Evolutionary conservation across 2,888 invertebrate genomes (phyloP).

Genomic region (Cheilosia pagana): DNA sequence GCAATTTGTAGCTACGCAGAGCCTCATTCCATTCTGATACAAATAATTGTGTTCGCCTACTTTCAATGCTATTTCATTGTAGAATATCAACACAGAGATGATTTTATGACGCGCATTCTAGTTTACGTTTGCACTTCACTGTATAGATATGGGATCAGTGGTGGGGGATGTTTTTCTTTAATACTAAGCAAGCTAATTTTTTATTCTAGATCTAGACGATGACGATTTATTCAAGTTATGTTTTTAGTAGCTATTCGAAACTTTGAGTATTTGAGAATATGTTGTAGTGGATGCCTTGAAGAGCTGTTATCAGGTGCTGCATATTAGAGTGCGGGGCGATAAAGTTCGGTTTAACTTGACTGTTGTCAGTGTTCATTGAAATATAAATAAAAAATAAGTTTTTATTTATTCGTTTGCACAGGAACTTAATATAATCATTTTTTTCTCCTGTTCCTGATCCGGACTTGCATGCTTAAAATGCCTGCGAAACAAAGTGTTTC

Average conservation of each 20-base stretch:
- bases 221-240: not conserved
- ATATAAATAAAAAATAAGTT: no score
- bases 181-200: conserved; percentile 24
- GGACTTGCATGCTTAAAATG: no score
- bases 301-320: no score
- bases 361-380: no score
- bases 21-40: conserved; percentile 9
- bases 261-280: not conserved
- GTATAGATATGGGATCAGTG: conserved; percentile 10
- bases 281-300: no score
- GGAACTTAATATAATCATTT: no score
- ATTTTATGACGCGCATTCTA: conserved; percentile 30
- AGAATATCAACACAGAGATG: conserved; percentile 2
- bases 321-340: no score
- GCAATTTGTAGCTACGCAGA: conserved; percentile 32
- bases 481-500: no score
- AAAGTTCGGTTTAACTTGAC: no score
- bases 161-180: not conserved
- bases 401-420: no score
- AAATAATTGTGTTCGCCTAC: not conserved
- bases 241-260: not conserved
- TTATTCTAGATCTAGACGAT: conserved; percentile 28
- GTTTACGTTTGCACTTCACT: not conserved
- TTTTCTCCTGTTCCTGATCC: no score
- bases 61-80: conserved; percentile 8